These are phyloP conservation scores for Rhagoletis pomonella DNA, from an alignment of 1,140 invertebrate genomes.

Conservation along the genomic window DNA sequence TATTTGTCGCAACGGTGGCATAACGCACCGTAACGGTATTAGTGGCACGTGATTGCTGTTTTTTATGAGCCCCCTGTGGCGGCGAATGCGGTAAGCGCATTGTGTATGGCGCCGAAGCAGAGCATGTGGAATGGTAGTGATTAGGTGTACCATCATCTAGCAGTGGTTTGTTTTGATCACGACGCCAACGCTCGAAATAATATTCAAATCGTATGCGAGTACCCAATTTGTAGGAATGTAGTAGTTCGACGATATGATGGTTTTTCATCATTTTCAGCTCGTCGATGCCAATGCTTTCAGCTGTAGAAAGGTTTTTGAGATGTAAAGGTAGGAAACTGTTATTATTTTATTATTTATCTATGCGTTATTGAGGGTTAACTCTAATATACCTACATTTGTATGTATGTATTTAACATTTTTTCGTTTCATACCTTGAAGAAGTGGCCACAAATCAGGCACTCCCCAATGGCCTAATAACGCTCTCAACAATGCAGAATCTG, in stretches of 20 bases:
- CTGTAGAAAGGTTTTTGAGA: conserved; percentile 45
- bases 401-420: neutral
- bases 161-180: conserved; percentile 41
- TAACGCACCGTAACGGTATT: neutral
- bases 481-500: neutral
- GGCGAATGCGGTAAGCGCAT: neutral
- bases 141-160: neutral
- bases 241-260: conserved; percentile 63
- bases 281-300: conserved; percentile 68
- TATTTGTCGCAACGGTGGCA: neutral
- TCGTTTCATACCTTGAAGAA: neutral
- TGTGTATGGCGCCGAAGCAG: neutral
- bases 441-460: neutral
- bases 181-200: conserved; percentile 59
- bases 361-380: neutral
- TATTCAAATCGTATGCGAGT: conserved; percentile 53
- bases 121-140: neutral
- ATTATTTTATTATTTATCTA: neutral
- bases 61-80: neutral
- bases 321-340: neutral
- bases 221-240: conserved; percentile 61
- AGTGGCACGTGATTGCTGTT: neutral
- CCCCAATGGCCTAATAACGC: neutral
- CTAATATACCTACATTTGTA: neutral
- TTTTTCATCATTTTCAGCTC: conserved; percentile 68